These are phyloP conservation scores for Seriola rivoliana DNA, from an alignment of 2,113 vertebrate species.

Conservation along the genomic window DNA sequence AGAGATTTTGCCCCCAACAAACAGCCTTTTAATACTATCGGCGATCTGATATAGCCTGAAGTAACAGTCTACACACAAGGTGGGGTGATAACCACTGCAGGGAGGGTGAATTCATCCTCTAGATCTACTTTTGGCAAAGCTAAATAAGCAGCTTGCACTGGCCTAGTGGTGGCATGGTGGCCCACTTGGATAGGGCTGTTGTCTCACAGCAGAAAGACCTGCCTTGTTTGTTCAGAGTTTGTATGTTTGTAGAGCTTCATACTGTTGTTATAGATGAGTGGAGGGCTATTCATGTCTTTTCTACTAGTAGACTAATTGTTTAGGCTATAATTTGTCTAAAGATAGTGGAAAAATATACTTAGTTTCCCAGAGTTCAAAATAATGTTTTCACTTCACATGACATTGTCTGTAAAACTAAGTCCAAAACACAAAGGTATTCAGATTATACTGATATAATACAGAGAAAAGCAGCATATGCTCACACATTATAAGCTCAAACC, in stretches of 20 bases:
- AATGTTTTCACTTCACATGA: too few relatives aligned
- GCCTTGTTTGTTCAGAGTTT: slow-evolving; percentile 25
- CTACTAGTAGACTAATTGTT: not conserved
- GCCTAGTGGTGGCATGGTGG: slow-evolving; percentile 42
- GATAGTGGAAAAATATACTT: not conserved
- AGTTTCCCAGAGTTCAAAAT: too few relatives aligned
- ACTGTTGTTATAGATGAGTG: not conserved
- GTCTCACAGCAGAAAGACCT: slow-evolving; percentile 8
- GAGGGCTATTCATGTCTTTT: not conserved
- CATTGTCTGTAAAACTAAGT: too few relatives aligned
- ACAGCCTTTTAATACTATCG: not conserved
- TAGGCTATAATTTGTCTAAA: not conserved
- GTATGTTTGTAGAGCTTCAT: not conserved
- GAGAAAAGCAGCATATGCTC: too few relatives aligned
- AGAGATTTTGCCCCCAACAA: not conserved
- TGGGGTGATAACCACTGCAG: slow-evolving; percentile 12
- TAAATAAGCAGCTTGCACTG: slow-evolving; percentile 43
- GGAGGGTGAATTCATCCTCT: slow-evolving; percentile 8
- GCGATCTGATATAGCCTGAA: not conserved
- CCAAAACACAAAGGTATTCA: too few relatives aligned
- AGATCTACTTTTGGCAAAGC: slow-evolving; percentile 50
- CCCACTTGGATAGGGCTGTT: slow-evolving; percentile 24
- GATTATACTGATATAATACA: too few relatives aligned
- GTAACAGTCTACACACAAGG: not conserved
- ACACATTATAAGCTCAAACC: not conserved